Percentiles rank a stretch among this genome's conserved stretches.
Evolutionary conservation across 2,113 vertebrate species (phyloP).

Genomic region (Neodon shergylaensis): DNA sequence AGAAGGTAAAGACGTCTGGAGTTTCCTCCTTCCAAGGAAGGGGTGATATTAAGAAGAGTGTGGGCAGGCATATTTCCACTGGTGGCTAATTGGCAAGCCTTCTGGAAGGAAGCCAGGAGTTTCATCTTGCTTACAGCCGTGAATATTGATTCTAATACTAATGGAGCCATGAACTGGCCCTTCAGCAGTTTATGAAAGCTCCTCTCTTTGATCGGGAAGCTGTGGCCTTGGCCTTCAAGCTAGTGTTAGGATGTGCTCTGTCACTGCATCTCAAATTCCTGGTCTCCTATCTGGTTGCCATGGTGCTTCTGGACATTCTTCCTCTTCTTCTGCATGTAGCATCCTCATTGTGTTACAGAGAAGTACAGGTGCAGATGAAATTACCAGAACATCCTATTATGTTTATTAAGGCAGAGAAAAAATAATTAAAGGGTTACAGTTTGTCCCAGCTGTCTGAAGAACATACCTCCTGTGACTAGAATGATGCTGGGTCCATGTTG

Average conservation of each 20-base stretch:
- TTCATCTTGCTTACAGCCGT: constrained; percentile 37
- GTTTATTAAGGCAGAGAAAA: constrained; percentile 75
- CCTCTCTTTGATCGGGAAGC: constrained; percentile 75
- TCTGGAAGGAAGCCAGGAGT: constrained; percentile 43
- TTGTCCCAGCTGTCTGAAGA: constrained; percentile 77
- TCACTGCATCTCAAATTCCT: constrained; percentile 83
- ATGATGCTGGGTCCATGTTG: constrained; percentile 24
- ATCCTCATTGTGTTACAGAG: constrained; percentile 74
- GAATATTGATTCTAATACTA: constrained; percentile 65
- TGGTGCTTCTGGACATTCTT: constrained; percentile 79
- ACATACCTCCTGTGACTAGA: constrained; percentile 54
- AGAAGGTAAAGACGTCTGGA: not conserved
- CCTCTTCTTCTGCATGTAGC: constrained; percentile 65
- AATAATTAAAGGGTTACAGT: constrained; percentile 58
- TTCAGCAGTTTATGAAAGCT: constrained; percentile 75
- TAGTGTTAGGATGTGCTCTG: constrained; percentile 78
- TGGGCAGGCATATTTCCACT: not conserved
- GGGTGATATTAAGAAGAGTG: not conserved
- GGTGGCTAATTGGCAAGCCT: not conserved
- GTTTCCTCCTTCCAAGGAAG: constrained; percentile 10
- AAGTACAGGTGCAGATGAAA: constrained; percentile 83
- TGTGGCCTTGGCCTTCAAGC: constrained; percentile 78
- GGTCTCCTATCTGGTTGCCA: constrained; percentile 86
- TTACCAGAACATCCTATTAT: constrained; percentile 82
- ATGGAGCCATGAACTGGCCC: constrained; percentile 76